Evolutionary conservation across 1,140 invertebrate species (phyloP), one percentile per base, ranked within the genome.

Genomic region (Plectrocnemia conspersa): DNA sequence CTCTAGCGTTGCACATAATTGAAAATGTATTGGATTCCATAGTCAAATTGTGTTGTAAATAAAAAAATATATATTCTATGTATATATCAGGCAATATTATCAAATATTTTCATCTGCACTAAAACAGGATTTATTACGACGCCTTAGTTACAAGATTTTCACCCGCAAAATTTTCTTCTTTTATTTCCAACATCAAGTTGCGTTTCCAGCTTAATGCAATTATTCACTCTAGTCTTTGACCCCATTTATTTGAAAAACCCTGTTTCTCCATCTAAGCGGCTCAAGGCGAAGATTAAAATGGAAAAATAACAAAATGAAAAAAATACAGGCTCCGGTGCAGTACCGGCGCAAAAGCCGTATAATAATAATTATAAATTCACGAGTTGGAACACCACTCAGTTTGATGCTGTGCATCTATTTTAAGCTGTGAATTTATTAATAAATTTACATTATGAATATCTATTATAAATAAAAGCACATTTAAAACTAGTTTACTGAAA

Each of bases 221-320:
- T 45, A 24, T 45, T 45, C 21, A 22, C 21, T 22, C 4, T 22
- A 7, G 40, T 13, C 19, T 42, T 42, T 42, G 15, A 22, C 19
- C 19, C 40, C 15, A 22, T 42, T 42, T 13, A 42, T 19, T 42
- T 42, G 22, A 19, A 42, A 25, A 22, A 9, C 42, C 23, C 42
- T 45, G 22, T 7, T 7, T n/a, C 16, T 9, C 32, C 42, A 21
- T 11, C 42, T 27, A 45, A 45, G 42, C 21, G 6, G 42, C 42
- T 45, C 42, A 18, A 11, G 42, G 42, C 24, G 42, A 24, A 45
- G 42, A 45, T 45, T 45, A 45, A 45, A 45, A 23, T 22, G 42
- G 42, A 45, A 45, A 24, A 45, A 45, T 45, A 45, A 45, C 24
- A 24, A 45, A 24, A 45, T 45, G 42, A 45, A 45, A 45, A 45